These are phyloP conservation scores for Cordilura impudica DNA, from an alignment of 2,888 invertebrate genomes.

Conservation along the genomic window DNA sequence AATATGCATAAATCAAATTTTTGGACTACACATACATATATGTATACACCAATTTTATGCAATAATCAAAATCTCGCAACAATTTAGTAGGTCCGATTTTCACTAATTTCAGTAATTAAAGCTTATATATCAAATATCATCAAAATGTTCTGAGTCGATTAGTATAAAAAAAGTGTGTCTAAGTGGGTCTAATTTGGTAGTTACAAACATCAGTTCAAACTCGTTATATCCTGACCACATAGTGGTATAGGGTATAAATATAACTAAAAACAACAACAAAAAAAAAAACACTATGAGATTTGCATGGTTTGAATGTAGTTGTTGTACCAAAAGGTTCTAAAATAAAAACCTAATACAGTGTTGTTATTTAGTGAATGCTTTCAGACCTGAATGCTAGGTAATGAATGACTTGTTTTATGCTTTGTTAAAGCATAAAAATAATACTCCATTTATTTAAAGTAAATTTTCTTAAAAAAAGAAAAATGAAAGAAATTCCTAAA, in stretches of 20 bases:
- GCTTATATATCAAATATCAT: no score
- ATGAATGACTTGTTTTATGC: constrained; percentile 1
- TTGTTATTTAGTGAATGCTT: background rate
- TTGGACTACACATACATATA: no score
- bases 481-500: constrained; percentile 20
- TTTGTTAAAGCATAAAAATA: constrained; percentile 20
- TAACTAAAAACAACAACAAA: background rate
- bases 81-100: no score
- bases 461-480: background rate
- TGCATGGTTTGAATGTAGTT: constrained; percentile 29
- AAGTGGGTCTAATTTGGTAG: no score
- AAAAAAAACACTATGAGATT: constrained; percentile 19
- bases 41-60: no score
- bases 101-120: no score
- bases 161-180: no score
- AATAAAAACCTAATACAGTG: constrained; percentile 6
- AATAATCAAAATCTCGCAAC: no score
- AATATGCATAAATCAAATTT: no score
- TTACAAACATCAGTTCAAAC: background rate
- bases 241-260: background rate
- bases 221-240: background rate
- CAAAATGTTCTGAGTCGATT: no score
- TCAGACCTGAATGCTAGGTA: no score
- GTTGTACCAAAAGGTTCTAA: background rate
- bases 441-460: constrained; percentile 12